phyloP scores from a whole-genome alignment of 2,888 invertebrate species.

The Phorcus lineatus region DNA sequence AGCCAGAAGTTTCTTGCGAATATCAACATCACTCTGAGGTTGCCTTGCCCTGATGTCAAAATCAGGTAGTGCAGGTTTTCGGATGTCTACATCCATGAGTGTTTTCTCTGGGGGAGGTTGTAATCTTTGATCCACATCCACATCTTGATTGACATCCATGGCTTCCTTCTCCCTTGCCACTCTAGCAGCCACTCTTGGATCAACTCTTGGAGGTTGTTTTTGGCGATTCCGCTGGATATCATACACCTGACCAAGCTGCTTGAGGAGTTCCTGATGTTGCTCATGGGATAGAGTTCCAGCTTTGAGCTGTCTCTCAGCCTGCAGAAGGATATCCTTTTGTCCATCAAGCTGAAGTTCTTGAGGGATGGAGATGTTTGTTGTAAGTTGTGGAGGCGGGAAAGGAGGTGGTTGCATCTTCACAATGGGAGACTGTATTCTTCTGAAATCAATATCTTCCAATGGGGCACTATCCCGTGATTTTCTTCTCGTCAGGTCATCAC shows the following conservation, averaged over 20 bases:
- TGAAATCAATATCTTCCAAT: not conserved
- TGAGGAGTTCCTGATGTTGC: constrained; percentile 68
- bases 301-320: constrained; percentile 87
- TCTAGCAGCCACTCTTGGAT: constrained; percentile 19
- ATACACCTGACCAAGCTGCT: constrained; percentile 64
- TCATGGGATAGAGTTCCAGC: constrained; percentile 78
- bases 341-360: constrained; percentile 38
- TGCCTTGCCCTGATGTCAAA: not conserved
- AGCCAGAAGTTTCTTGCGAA: not conserved
- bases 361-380: constrained; percentile 29
- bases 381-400: not conserved
- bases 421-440: not conserved
- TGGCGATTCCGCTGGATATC: constrained; percentile 46
- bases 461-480: constrained; percentile 39
- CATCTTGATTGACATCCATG: not conserved
- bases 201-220: not conserved
- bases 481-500: constrained; percentile 47
- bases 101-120: not conserved
- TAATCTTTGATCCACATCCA: not conserved
- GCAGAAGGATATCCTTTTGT: constrained; percentile 48
- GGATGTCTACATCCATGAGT: not conserved
- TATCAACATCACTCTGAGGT: constrained; percentile 15
- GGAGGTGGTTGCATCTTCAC: not conserved
- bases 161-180: not conserved
- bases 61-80: not conserved